Evolutionary conservation across 1,140 invertebrate genomes (phyloP), one percentile per base, ranked within the genome.

Genomic region (Bactericera cockerelli): DNA sequence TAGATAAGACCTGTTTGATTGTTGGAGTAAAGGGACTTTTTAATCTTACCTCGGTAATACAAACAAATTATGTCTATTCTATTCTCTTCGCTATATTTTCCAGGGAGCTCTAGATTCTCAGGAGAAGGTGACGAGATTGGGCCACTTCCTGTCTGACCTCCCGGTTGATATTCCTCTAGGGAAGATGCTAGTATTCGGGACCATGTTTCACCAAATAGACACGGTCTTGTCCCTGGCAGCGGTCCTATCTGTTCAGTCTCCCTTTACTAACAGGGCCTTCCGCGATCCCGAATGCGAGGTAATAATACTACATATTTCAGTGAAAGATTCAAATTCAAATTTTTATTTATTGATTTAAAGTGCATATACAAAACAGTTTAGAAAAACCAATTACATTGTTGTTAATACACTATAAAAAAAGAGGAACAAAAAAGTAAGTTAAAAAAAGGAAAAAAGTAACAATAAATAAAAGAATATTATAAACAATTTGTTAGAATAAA

Each of bases 141-240:
- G 96, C 16, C 81, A 83, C 70, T 84, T 92, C 58, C 72, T 99
- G 36, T 80, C 93, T 14, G 82, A 83, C 67, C 71, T 99, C 16
- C 96, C 96, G 3, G 91, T 98, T 13, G 95, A 99, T 70, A 85
- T 98, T 54, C 81, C 84, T 0, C 82, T 99, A 62, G 95, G 94
- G 1, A 98, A 98, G 76, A 96, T 98, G 82, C 74, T 98, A 16
- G 87, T 98, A 14, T 84, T 93, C 75, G 93, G 91, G 6, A 88
- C 86, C 22, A 80, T 95, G 26, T 93, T 96, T 56, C 79, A 89
- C 57, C 86, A 89, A 69, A 77, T 90, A n/a, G 91, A 98, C 67
- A 84, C 93, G n/a, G 81, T 93, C 11, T 72, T 98, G 10, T 90
- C 91, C 0, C 71, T 98, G 11, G 89, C 94, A 2, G 91, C 93